Percentiles rank a stretch among this genome's conserved stretches.
These are phyloP conservation scores for Salmo trutta DNA, from an alignment of 2,797 vertebrate genomes.

Conservation along the genomic window DNA sequence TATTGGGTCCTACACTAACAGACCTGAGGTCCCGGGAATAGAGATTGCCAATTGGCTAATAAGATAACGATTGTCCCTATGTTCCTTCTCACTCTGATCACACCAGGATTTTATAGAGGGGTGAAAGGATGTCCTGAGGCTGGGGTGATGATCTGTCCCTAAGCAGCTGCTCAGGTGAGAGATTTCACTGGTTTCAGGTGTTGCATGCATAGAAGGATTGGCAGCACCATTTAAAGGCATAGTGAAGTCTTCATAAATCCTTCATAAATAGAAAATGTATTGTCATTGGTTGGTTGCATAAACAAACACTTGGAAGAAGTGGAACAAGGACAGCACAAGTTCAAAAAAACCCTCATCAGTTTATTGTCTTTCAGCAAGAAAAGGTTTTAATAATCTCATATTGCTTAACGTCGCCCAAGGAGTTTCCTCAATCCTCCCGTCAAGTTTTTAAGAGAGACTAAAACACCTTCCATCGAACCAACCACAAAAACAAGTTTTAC, in stretches of 20 bases:
- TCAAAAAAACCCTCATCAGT: conserved; percentile 77
- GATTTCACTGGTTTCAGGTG: not conserved
- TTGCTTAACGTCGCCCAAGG: conserved; percentile 68
- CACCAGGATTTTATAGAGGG: no score
- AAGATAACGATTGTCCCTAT: no score
- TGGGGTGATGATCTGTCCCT: conserved; percentile 60
- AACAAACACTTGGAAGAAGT: not conserved
- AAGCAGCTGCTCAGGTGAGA: conserved; percentile 14
- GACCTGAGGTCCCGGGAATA: not conserved
- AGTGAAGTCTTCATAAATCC: not conserved
- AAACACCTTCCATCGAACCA: conserved; percentile 57
- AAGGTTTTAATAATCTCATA: conserved; percentile 72
- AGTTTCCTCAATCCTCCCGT: conserved; percentile 62
- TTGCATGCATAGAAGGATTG: not conserved
- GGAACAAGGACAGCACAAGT: conserved; percentile 39
- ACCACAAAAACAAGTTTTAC: conserved; percentile 70
- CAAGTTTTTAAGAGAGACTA: conserved; percentile 59
- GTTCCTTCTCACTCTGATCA: no score
- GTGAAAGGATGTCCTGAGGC: not conserved
- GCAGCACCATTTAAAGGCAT: not conserved
- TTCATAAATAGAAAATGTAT: not conserved
- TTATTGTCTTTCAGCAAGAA: conserved; percentile 79
- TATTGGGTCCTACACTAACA: no score
- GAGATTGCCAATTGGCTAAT: no score
- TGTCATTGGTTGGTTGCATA: not conserved